Base-by-base conservation (phyloP, 1,140 invertebrate species). In the Apocrypta bakeri region DNA sequence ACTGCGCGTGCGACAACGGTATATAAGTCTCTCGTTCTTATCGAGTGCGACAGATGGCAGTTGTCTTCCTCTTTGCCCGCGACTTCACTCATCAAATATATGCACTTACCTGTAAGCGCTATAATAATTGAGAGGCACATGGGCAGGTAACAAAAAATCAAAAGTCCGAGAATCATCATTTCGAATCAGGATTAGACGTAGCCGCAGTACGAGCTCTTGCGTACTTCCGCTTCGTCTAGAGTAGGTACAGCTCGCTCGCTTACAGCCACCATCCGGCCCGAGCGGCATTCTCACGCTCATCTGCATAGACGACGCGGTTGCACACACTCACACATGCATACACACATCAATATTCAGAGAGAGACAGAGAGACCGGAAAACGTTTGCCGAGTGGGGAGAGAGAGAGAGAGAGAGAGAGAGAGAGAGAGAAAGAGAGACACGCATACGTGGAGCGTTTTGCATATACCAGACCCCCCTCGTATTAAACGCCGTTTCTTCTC, bases 201-300 rank as follows among this genome's bases (percentile, higher is more conserved):
- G n/a, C 42, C 8, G 71, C 48, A 66, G 69, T 24, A 25, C 9
- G n/a, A 63, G 25, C 69, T 71, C 69, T 71, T 31, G 69, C 86
- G 87, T 86, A 86, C 88, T 90, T 90, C 89, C 89, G 89, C 87
- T 87, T 88, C 84, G 85, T 82, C 84, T 61, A 68, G 82, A 80
- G 75, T 17, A 21, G 63, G 12, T 61, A 27, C 69, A 27, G 71
- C 71, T 75, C 79, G 37, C 86, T 87, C 87, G 87, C 89, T 91
- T 90, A 89, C 89, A 89, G 88, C 87, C 85, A 87, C 85, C 87
- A 90, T 90, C 87, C 88, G 89, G 89, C 89, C 88, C 88, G 89
- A 89, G 88, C 87, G 85, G 88, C 87, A 90, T 90, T 91, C 90
- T 91, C 90, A 91, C 90, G 90, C 90, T 91, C 89, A 91, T 91